Conservation (phyloP, 1,140 invertebrate species). For the Aphidius gifuensis region DNA sequence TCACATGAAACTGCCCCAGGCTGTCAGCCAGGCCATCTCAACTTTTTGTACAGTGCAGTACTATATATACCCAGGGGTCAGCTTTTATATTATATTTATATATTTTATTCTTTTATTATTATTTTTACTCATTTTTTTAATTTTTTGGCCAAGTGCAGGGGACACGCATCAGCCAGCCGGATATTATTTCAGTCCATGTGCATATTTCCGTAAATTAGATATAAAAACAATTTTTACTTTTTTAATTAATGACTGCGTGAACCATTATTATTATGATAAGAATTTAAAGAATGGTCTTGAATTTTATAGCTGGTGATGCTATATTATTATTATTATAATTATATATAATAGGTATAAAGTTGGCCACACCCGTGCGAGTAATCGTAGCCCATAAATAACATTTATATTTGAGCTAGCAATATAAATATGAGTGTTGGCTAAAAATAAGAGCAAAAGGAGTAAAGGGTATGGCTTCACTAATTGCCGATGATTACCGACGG, state of each 20-base stretch:
- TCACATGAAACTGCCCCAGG: conserved; percentile 7
- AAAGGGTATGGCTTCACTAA: conserved; percentile 21
- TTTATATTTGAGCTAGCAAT: conserved; percentile 20
- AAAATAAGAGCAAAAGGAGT: background rate
- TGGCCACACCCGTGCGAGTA: conserved; percentile 25
- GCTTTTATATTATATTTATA: conserved; percentile 20
- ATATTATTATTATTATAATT: too few relatives aligned
- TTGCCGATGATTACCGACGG: conserved; percentile 28
- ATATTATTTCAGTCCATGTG: conserved; percentile 55
- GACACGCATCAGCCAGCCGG: conserved; percentile 46
- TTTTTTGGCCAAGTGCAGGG: conserved; percentile 30
- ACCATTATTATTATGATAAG: background rate
- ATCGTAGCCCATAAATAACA: conserved; percentile 31
- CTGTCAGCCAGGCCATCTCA: conserved; percentile 2
- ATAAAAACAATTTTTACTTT: conserved; percentile 55
- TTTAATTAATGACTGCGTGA: conserved; percentile 52
- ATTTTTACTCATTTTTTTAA: conserved; percentile 25
- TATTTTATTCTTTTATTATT: conserved; percentile 17
- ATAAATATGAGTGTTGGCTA: background rate
- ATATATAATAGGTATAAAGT: too few relatives aligned
- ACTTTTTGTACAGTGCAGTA: background rate
- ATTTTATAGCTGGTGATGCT: background rate
- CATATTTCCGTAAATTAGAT: conserved; percentile 53
- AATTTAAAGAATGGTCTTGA: background rate
- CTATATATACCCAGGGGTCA: conserved; percentile 7